phyloP scores from a whole-genome alignment of 2,888 invertebrate genomes.

The Cephus rjabovi region DNA sequence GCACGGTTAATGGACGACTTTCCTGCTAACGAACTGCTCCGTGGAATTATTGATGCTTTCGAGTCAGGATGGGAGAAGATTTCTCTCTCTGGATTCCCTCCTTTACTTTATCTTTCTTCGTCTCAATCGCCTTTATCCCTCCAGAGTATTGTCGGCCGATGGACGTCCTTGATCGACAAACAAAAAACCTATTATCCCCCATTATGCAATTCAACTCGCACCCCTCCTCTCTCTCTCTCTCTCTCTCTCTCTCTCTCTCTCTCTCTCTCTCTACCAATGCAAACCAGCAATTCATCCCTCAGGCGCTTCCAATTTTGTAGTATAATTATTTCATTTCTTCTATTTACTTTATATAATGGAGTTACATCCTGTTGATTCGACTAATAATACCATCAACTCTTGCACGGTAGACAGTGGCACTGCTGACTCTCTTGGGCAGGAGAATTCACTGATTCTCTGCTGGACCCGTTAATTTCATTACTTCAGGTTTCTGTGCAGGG shows the following conservation, averaged over 20 bases:
- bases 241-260: background rate
- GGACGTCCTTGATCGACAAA: background rate
- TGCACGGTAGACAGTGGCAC: background rate
- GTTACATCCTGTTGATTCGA: background rate
- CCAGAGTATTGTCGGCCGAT: background rate
- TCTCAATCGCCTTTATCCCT: background rate
- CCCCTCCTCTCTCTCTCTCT: background rate
- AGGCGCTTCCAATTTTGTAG: background rate
- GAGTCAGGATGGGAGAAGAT: conserved; percentile 22
- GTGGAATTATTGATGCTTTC: conserved; percentile 39
- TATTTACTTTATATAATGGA: background rate
- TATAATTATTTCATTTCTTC: background rate
- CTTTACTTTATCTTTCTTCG: background rate
- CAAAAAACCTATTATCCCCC: background rate
- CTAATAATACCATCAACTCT: background rate
- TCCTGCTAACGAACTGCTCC: conserved; percentile 35
- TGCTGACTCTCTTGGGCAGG: background rate
- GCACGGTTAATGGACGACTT: conserved; percentile 44
- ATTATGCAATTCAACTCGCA: background rate
- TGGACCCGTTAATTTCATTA: background rate
- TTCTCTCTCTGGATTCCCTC: background rate
- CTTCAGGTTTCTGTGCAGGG: background rate
- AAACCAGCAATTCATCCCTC: background rate
- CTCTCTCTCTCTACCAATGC: background rate
- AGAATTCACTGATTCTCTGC: background rate